These are phyloP conservation scores for Numenius arquata DNA, from an alignment of 2,113 vertebrate genomes.

Conservation along the genomic window DNA sequence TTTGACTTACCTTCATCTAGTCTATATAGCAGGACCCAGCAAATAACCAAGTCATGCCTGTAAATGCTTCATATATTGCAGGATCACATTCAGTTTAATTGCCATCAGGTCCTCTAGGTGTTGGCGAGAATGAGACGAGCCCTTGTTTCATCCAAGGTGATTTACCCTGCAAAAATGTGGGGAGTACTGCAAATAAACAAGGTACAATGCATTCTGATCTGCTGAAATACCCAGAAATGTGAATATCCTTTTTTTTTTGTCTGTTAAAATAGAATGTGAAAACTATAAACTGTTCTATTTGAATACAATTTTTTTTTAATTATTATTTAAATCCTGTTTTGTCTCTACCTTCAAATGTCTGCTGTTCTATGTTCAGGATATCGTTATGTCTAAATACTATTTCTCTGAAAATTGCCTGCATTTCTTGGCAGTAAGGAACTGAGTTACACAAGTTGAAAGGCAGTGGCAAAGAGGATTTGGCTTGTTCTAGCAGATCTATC, in stretches of 20 bases:
- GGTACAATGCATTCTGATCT: neutral
- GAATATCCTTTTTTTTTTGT: neutral
- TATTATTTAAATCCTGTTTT: neutral
- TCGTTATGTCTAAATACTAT: neutral
- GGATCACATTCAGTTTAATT: rapidly evolving
- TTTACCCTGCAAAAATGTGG: neutral
- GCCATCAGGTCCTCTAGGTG: neutral
- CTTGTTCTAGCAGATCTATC: neutral
- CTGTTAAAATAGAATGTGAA: neutral
- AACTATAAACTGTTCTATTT: neutral
- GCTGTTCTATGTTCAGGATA: neutral
- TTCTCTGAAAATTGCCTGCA: neutral
- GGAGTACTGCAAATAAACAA: neutral
- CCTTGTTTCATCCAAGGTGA: neutral
- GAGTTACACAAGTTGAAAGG: neutral
- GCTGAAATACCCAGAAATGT: neutral
- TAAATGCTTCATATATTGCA: neutral
- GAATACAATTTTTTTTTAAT: neutral
- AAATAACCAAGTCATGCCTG: neutral
- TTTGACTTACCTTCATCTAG: neutral
- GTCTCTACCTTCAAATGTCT: neutral
- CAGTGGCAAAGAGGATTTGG: neutral
- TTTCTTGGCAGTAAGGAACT: neutral
- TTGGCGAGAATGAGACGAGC: rapidly evolving
- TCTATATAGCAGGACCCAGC: neutral